Base-by-base conservation (phyloP, 2,888 invertebrate species). In the Melanostoma mellinum region DNA sequence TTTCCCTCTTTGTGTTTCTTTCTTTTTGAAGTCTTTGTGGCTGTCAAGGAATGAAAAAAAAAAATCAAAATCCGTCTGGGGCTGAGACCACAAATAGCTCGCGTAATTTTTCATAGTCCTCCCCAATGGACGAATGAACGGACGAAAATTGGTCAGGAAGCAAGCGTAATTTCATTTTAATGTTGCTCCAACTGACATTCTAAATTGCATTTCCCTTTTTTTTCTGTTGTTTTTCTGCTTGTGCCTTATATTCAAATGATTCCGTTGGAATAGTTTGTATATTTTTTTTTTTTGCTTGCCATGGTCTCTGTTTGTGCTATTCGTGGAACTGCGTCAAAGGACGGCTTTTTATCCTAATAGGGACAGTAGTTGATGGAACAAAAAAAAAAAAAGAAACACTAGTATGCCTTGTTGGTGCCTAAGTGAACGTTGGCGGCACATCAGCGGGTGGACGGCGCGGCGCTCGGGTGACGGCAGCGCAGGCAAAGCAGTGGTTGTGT, bases 111-210 rank as follows among this genome's bases (percentile, higher is more conserved):
- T 82, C 72, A 72, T 76, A 46, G 60, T 73, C 52, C 55, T 52
- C 30, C 32, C 40, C 48, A 63, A 44, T 60, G 36, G 9, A 65
- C 53, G 65, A 81, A 71, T 76, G 65, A 48, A 72, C 67, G n/a
- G 32, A 63, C 40, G 33, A 56, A 61, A 82, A 63, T 56, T 67
- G 61, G 77, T 68, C 81, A 55, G 81, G 72, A 80, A 75, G 72
- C 52, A 68, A 82, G 81, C 78, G 76, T 85, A 85, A 85, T 85
- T 85, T 85, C 75, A 63, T 81, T 85, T 80, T 75, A 85, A 85
- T 85, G 81, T 81, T 81, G 72, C 75, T 80, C 61, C 85, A 85
- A 76, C 72, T 85, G 85, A 85, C 81, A 76, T 80, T 46, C 72
- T 72, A 85, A 85, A 85, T 81, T 81, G 85, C 80, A 85, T 73